These are phyloP conservation scores for Calyptomena viridis DNA, from an alignment of 2,113 vertebrate species.

Conservation along the genomic window DNA sequence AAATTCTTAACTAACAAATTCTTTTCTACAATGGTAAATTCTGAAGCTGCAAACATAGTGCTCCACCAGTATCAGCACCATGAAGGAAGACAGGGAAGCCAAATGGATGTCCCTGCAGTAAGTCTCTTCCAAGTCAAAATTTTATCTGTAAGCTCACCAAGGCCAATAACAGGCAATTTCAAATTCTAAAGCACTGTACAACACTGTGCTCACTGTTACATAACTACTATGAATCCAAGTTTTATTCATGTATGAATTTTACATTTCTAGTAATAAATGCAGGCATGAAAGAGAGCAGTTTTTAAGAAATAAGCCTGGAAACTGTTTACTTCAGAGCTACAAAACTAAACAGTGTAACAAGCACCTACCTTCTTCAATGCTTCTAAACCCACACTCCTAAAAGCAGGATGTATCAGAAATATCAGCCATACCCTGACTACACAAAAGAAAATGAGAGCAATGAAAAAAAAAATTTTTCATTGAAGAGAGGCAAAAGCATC, in stretches of 20 bases:
- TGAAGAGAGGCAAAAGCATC: neutral
- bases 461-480: neutral
- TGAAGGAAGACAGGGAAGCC: fast-evolving
- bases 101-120: neutral
- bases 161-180: neutral
- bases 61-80: neutral
- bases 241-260: neutral
- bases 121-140: neutral
- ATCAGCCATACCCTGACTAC: neutral
- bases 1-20: neutral
- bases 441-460: neutral
- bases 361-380: neutral
- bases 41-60: neutral
- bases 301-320: neutral
- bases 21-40: neutral
- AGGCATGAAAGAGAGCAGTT: neutral
- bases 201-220: neutral
- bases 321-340: neutral
- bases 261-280: neutral
- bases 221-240: neutral
- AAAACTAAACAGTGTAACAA: neutral
- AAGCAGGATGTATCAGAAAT: neutral
- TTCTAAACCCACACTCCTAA: neutral
- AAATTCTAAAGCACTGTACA: neutral
- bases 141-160: neutral